Evolutionary conservation across 2,888 invertebrate species (phyloP), one percentile per base, ranked within the genome.

Genomic region (Iselma pallidipennis): DNA sequence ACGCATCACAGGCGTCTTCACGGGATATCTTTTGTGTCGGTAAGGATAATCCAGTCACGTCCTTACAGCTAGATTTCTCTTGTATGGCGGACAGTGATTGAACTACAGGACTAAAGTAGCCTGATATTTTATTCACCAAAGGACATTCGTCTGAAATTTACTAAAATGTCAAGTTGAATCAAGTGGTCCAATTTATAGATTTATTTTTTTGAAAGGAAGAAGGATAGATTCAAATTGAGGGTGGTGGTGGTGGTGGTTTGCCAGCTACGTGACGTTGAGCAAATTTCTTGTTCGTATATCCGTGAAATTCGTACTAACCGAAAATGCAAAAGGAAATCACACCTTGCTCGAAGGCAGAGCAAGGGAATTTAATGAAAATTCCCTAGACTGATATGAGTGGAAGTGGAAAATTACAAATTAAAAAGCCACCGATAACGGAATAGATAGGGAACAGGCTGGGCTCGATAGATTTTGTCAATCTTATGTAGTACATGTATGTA

Each of bases 121-220:
- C 76, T 76, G 69, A 78, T 77, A 78, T 78, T 77, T 78, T 78
- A 78, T 78, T 78, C 77, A 76, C 76, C 70, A 69, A 76, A 74
- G 74, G 74, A 74, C 75, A 74, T 73, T 74, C 74, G 71, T 72
- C 69, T 66, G 72, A 74, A 76, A 77, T 78, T 76, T 74, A 74
- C 74, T 72, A 68, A 68, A 66, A 72, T 71, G 74, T 72, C 75
- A 70, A 68, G 72, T 71, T 66, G 67, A 70, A 71, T 71, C 68
- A 76, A 73, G 74, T 70, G 71, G 71, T 63, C 72, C 75, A 72
- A 74, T 76, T 74, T 74, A 72, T 74, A 74, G 69, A 71, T 71
- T 71, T 45, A 23, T 45, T 37, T 37, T 9, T 70, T 71, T 56
- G 54, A 12, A 26, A 50, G n/a, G 7, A 7, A 48, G 12, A n/a